Evolutionary conservation across 2,888 invertebrate species (phyloP), one percentile per base, ranked within the genome.

Genomic region (Ernsta delagoae): DNA sequence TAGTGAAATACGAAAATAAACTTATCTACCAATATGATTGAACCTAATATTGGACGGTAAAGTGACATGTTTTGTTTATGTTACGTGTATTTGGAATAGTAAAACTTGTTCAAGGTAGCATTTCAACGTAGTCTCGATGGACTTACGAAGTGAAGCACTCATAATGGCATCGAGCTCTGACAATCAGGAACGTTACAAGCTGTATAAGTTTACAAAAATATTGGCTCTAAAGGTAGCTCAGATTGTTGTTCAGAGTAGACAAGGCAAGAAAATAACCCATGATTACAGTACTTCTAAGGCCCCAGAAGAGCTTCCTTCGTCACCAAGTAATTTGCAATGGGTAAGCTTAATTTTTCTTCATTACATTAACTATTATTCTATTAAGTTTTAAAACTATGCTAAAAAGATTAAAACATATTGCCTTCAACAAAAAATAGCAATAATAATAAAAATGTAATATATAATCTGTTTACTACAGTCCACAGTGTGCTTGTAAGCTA

Each of bases 191-290:
- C 71, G 77, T 24, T 71, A 75, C 45, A 98, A 98, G 82, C 92
- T 98, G 85, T 98, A 98, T 81, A 98, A 97, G 88, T 98, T 98
- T 86, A 97, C 97, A 0, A 98, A 97, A 90, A 97, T 97, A 87
- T 94, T 98, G 76, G 96, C 97, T 11, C 91, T 97, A 70, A 98
- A 98, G 92, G 96, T 97, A 65, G 96, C 97, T 43, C 98, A 98
- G 90, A 96, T 98, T 62, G 97, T 99, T 65, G 97, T 99, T 24
- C 98, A 98, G 89, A 98, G 98, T 67, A 95, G 99, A 77, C 95
- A 98, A 71, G 98, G 98, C 31, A 97, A 97, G 80, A 98, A 97
- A 89, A 95, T 97, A 53, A 85, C 83, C n/a, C 86, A 87, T 24
- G 85, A 86, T 48, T 81, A 76, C 64, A 83, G 79, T 62, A 73